These are phyloP conservation scores for Ditylenchus weischeri DNA, from an alignment of 2,888 invertebrate species.

Conservation along the genomic window DNA sequence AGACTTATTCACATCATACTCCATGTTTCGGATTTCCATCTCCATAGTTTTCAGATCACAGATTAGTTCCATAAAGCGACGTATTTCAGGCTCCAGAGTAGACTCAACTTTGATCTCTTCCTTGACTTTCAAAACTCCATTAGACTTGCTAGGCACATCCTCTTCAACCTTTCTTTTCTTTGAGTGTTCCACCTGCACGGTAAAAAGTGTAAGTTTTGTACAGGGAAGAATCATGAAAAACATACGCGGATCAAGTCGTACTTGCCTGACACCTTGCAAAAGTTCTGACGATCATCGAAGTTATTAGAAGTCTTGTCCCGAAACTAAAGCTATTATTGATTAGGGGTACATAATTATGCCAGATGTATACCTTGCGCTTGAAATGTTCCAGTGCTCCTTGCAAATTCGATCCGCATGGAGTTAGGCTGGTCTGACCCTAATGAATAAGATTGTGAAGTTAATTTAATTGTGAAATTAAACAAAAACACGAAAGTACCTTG, in stretches of 20 bases:
- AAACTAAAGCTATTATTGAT: too few species aligned
- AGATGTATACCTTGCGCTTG: conserved; percentile 61
- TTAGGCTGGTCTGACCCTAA: conserved; percentile 24
- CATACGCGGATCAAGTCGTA: conserved; percentile 60
- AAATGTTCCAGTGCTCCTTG: conserved; percentile 61
- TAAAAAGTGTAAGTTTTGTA: too few species aligned
- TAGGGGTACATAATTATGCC: too few species aligned
- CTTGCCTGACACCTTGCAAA: conserved; percentile 62
- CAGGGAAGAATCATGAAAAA: not conserved
- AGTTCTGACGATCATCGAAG: conserved; percentile 59
- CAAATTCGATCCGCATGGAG: conserved; percentile 45
- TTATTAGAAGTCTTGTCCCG: conserved; percentile 63
- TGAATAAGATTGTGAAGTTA: too few species aligned
- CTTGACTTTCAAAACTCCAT: conserved; percentile 1
- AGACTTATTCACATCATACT: conserved; percentile 60
- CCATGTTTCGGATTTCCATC: conserved; percentile 62
- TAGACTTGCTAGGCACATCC: not conserved
- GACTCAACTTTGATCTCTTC: conserved; percentile 32
- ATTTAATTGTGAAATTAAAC: not conserved
- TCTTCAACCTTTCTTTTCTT: conserved; percentile 32
- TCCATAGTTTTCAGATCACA: conserved; percentile 26
- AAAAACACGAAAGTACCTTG: conserved; percentile 26
- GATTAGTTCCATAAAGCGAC: conserved; percentile 61
- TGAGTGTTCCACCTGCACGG: conserved; percentile 60
- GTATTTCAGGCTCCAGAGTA: conserved; percentile 57